These are phyloP conservation scores for Lepidostoma basale DNA, from an alignment of 1,140 invertebrate genomes.

Conservation along the genomic window DNA sequence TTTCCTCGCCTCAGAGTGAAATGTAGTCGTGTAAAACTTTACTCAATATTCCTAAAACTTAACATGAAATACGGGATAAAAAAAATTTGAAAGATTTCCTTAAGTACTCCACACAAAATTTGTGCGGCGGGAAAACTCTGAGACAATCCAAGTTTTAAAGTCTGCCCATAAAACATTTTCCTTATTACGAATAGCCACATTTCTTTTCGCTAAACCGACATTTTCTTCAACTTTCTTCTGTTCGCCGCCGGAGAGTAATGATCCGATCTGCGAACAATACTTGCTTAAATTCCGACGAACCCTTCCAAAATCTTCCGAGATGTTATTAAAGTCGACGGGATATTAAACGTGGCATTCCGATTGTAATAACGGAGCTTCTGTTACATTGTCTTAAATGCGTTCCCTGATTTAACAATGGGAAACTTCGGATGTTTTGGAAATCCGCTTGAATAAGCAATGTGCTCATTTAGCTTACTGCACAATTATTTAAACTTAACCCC, in stretches of 20 bases:
- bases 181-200: constrained; percentile 13
- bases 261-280: constrained; percentile 6
- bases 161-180: constrained; percentile 18
- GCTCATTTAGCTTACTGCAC: too few relatives aligned
- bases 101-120: constrained; percentile 3
- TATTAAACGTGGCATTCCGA: constrained; percentile 1
- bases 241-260: not conserved
- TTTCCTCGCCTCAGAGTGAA: not conserved
- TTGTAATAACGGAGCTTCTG: not conserved
- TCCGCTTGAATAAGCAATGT: too few relatives aligned
- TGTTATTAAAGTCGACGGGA: not conserved
- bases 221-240: constrained; percentile 5
- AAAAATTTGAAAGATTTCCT: constrained; percentile 13
- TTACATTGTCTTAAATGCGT: not conserved
- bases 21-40: not conserved
- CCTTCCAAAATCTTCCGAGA: not conserved
- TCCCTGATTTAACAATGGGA: not conserved
- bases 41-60: not conserved
- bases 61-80: not conserved
- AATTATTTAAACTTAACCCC: too few relatives aligned
- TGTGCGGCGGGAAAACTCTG: constrained; percentile 2
- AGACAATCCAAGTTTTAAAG: constrained; percentile 14
- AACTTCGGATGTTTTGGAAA: too few relatives aligned
- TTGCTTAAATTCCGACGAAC: constrained; percentile 2
- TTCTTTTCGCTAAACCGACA: constrained; percentile 16